These are phyloP conservation scores for Gastracanthus pulcherrimus DNA, from an alignment of 2,888 invertebrate species.

Conservation along the genomic window DNA sequence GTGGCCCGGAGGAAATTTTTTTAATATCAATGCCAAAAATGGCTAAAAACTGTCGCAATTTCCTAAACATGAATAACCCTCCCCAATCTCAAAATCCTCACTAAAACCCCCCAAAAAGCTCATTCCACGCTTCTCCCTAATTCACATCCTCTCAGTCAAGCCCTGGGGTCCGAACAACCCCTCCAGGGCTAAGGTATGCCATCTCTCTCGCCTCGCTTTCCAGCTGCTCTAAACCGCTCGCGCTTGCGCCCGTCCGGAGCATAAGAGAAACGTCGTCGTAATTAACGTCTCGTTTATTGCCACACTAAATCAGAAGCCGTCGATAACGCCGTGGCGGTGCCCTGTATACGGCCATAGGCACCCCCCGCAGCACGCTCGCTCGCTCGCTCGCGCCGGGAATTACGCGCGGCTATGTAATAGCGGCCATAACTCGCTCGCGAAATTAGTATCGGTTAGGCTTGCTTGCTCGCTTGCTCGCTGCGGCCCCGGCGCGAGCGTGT, in stretches of 20 bases:
- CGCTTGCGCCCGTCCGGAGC: slow-evolving; percentile 25
- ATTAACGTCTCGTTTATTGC: slow-evolving; percentile 60
- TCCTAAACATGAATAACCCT: no score
- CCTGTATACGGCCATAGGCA: neutral
- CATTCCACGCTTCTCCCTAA: no score
- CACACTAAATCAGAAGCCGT: slow-evolving; percentile 58
- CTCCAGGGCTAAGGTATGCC: no score
- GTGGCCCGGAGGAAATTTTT: no score
- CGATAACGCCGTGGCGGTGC: slow-evolving; percentile 54
- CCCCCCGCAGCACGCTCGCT: neutral
- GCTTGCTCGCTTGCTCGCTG: slow-evolving; percentile 34
- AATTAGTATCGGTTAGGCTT: slow-evolving; percentile 73
- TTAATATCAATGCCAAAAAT: no score
- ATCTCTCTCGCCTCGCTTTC: no score
- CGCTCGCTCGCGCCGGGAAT: slow-evolving; percentile 32
- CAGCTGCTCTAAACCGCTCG: neutral
- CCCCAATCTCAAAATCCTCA: no score
- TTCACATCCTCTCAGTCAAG: no score
- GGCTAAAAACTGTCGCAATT: no score
- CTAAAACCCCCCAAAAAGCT: no score
- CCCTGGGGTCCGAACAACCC: no score
- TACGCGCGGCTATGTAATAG: slow-evolving; percentile 50
- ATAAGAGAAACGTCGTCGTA: slow-evolving; percentile 56
- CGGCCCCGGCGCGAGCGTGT: neutral
- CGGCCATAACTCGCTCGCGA: slow-evolving; percentile 68